Conservation (phyloP, 2,888 invertebrate species). For the Tipula helvola region DNA sequence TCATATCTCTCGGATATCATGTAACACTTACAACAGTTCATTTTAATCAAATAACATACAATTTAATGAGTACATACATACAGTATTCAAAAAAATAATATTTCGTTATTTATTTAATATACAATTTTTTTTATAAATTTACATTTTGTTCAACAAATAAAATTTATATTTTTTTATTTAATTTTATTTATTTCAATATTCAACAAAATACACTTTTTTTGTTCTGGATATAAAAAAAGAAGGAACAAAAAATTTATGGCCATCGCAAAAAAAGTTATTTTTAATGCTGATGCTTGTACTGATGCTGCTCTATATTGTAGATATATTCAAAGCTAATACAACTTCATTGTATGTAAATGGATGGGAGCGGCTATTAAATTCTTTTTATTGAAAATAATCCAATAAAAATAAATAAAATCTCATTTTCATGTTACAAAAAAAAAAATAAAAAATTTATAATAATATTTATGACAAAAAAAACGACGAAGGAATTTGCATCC, state of each 20-base stretch:
- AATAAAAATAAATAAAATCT: constrained; percentile 4
- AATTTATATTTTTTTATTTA: background rate
- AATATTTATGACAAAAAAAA: background rate
- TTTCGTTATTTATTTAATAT: background rate
- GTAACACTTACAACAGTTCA: background rate
- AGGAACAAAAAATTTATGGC: background rate
- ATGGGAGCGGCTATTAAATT: background rate
- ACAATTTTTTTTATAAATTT: background rate
- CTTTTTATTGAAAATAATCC: background rate
- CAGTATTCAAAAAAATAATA: background rate
- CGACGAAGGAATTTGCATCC: background rate
- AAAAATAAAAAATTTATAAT: background rate
- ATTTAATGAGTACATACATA: background rate
- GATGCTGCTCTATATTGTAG: background rate
- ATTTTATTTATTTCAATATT: background rate
- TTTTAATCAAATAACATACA: background rate
- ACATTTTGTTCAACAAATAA: background rate
- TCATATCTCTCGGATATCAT: background rate
- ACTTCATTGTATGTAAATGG: background rate
- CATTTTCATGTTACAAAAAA: background rate
- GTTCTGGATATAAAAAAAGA: background rate
- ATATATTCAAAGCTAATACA: background rate
- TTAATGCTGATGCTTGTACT: background rate
- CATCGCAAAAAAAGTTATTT: background rate
- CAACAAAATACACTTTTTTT: background rate